A percentile compares a stretch with the other conserved stretches of the same genome.
Conservation (phyloP, 2,113 vertebrate species). For the Mus spicilegus region DNA sequence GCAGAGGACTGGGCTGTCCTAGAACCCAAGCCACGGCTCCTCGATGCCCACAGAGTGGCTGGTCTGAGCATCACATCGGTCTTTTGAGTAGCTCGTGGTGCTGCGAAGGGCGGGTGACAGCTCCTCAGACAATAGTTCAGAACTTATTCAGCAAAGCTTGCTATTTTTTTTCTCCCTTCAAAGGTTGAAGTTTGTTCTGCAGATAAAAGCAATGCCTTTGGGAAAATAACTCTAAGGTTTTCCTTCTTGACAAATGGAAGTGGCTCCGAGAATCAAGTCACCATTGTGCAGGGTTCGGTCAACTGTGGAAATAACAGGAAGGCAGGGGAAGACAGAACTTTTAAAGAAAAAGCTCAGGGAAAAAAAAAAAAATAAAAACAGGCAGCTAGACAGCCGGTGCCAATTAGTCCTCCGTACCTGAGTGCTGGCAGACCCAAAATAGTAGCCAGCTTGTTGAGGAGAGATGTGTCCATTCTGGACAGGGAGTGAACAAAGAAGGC, state of each 20-base stretch:
- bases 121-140: constrained; percentile 5
- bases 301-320: not conserved
- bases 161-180: not conserved
- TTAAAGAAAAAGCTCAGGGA: not conserved
- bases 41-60: not conserved
- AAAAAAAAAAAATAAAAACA: not conserved
- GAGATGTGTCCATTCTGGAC: not conserved
- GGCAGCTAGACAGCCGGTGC: not conserved
- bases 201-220: constrained; percentile 66
- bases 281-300: not conserved
- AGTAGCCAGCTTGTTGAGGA: not conserved
- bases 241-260: constrained; percentile 28
- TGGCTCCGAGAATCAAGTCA: not conserved
- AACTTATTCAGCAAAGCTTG: constrained; percentile 46
- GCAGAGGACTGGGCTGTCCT: not conserved
- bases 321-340: not conserved
- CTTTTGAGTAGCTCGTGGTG: not conserved
- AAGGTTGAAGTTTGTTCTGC: constrained; percentile 66
- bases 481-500: not conserved
- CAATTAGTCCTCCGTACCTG: not conserved
- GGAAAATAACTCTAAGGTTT: constrained; percentile 65
- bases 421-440: not conserved
- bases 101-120: not conserved
- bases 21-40: not conserved
- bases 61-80: not conserved